A percentile compares a stretch with the other conserved stretches of the same genome.
These are phyloP conservation scores for Phaetusa simplex DNA, from an alignment of 2,113 vertebrate species.

Conservation along the genomic window DNA sequence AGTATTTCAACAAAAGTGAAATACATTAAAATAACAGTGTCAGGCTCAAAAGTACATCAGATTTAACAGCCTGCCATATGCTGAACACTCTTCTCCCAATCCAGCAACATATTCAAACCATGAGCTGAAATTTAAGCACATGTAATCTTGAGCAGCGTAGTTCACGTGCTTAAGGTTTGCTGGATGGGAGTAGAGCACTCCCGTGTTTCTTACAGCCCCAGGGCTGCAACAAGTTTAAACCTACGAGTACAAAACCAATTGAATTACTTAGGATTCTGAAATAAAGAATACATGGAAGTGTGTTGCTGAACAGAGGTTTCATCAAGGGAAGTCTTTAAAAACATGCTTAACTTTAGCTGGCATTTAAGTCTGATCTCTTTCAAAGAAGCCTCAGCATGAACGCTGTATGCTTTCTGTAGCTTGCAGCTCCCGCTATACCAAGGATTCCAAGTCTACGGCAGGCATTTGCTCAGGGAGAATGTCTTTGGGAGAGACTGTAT, in stretches of 20 bases:
- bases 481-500: neutral
- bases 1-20: neutral
- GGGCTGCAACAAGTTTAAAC: conserved; percentile 1
- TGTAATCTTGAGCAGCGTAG: neutral
- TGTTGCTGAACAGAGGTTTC: neutral
- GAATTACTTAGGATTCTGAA: neutral
- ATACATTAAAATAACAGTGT: neutral
- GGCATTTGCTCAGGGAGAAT: neutral
- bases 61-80: neutral
- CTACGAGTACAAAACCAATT: neutral
- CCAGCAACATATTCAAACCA: neutral
- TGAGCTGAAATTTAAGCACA: neutral
- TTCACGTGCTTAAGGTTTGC: neutral
- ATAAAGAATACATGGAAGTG: neutral
- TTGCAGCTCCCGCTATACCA: neutral
- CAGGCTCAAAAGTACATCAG: neutral
- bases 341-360: neutral
- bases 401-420: neutral
- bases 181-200: neutral
- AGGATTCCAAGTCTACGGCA: neutral
- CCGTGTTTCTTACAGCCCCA: neutral
- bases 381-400: neutral
- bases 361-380: neutral
- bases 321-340: neutral
- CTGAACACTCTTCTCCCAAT: neutral